Percentiles rank a stretch among this genome's conserved stretches.
Evolutionary conservation across 2,888 invertebrate genomes (phyloP).

Genomic region (Macropis europaea): DNA sequence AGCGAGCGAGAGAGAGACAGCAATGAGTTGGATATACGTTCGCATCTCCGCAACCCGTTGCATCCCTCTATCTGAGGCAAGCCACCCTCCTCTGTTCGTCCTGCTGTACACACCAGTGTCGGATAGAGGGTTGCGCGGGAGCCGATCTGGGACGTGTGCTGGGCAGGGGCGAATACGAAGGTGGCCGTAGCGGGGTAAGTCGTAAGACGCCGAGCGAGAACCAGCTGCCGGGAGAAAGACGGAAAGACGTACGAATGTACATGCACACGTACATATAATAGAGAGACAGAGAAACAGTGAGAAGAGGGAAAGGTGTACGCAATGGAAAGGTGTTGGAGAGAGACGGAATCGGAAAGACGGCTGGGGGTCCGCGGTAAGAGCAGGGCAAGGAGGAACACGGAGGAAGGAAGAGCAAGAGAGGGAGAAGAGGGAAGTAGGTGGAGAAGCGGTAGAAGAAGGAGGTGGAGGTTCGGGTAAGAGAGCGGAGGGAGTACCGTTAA

Average conservation of each 20-base stretch:
- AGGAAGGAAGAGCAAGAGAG: constrained; percentile 44
- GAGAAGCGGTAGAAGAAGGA: constrained; percentile 17
- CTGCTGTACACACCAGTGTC: constrained; percentile 55
- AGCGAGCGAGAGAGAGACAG: background rate
- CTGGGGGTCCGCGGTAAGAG: constrained; percentile 56
- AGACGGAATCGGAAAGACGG: constrained; percentile 63
- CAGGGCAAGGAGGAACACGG: constrained; percentile 51
- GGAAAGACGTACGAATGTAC: constrained; percentile 52
- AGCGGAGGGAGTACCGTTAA: constrained; percentile 75
- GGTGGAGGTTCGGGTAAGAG: constrained; percentile 55
- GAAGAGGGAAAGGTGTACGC: background rate
- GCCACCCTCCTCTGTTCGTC: constrained; percentile 26
- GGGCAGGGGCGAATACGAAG: constrained; percentile 62
- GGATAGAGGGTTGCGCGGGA: constrained; percentile 65
- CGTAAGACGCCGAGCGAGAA: constrained; percentile 55
- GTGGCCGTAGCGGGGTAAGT: constrained; percentile 57
- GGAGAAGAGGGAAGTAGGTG: constrained; percentile 37
- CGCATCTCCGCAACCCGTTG: constrained; percentile 61
- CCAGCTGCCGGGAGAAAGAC: constrained; percentile 41
- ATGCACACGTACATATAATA: constrained; percentile 51
- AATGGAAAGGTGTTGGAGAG: constrained; percentile 28
- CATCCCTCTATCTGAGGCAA: constrained; percentile 57
- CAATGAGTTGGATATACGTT: constrained; percentile 50
- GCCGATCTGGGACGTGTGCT: constrained; percentile 75
- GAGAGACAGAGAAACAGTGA: constrained; percentile 50